phyloP scores from a whole-genome alignment of 2,888 invertebrate genomes.

The Tachina lurida region DNA sequence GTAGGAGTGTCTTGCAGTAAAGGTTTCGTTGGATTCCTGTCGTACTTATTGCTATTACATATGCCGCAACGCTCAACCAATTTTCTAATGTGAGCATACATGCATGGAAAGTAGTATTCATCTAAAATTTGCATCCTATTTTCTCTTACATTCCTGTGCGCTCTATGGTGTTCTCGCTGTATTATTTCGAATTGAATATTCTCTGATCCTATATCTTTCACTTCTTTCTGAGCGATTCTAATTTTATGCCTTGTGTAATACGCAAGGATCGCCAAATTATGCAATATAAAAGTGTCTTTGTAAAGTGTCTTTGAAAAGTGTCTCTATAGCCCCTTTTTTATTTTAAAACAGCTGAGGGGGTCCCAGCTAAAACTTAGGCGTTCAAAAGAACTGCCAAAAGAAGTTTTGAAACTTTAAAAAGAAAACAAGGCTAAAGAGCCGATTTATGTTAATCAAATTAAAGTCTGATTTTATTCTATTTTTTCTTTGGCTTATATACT shows the following conservation, averaged over 20 bases:
- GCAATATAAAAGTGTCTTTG: no score
- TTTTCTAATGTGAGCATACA: constrained; percentile 13
- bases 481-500: no score
- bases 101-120: constrained; percentile 2
- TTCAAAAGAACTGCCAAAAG: no score
- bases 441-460: no score
- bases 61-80: background rate
- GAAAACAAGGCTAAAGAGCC: no score
- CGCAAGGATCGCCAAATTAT: no score
- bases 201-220: background rate
- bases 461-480: no score
- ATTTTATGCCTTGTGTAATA: background rate
- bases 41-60: constrained; percentile 49
- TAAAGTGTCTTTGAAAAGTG: no score
- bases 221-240: constrained; percentile 6
- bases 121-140: background rate
- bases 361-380: no score
- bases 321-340: no score
- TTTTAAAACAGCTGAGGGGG: no score
- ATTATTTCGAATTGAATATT: background rate
- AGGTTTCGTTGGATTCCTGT: constrained; percentile 36
- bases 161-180: background rate
- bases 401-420: no score
- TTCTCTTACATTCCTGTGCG: constrained; percentile 8
- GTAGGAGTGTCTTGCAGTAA: constrained; percentile 38